Evolutionary conservation across 2,113 vertebrate genomes (phyloP).

Genomic region (Climacteris rufus): DNA sequence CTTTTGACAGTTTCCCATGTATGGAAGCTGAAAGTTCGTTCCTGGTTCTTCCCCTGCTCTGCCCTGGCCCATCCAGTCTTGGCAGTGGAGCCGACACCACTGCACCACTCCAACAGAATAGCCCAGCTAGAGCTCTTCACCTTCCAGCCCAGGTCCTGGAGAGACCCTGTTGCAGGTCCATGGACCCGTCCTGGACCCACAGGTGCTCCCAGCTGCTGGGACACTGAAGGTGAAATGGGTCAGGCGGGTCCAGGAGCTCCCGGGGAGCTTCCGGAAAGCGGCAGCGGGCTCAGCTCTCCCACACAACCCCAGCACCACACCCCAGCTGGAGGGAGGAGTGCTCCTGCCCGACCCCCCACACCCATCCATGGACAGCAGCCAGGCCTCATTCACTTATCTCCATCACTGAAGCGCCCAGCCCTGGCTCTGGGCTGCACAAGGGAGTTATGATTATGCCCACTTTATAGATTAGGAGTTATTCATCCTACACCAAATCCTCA

Average conservation of each 20-base stretch:
- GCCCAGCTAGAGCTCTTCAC: not conserved
- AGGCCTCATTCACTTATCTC: conserved; percentile 45
- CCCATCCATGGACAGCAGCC: not conserved
- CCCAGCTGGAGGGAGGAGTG: not conserved
- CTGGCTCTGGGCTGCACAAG: not conserved
- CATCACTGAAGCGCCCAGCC: conserved; percentile 26
- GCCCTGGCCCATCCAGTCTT: not conserved
- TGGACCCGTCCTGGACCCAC: rapidly evolving
- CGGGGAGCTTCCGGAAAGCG: not conserved
- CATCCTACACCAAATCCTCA: conserved; percentile 49
- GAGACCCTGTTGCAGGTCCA: not conserved
- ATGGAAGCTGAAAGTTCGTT: conserved; percentile 25
- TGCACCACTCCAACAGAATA: not conserved
- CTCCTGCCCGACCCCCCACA: not conserved
- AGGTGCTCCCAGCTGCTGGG: not conserved
- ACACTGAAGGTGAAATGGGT: rapidly evolving
- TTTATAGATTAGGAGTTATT: conserved; percentile 38
- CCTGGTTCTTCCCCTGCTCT: conserved; percentile 7
- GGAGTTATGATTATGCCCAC: conserved; percentile 17
- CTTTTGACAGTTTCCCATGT: conserved; percentile 60
- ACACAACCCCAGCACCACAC: not conserved
- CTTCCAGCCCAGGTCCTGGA: not conserved
- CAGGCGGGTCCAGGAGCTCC: not conserved
- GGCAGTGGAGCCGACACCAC: not conserved
- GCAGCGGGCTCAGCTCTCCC: not conserved